Conservation (phyloP, 2,113 vertebrate genomes). For the Gambusia affinis region DNA sequence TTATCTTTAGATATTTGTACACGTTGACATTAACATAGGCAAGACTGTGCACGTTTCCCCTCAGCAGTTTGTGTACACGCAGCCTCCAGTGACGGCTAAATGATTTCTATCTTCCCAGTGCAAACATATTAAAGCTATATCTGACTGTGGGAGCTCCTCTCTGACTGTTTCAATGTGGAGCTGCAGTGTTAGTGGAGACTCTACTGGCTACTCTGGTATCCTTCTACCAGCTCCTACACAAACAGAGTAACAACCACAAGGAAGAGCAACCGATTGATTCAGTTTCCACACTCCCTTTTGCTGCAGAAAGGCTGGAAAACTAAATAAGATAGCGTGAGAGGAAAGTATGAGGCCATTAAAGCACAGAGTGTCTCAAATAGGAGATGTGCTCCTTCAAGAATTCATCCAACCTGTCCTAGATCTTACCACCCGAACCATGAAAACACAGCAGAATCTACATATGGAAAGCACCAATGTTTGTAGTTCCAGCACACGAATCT, state of each 20-base stretch:
- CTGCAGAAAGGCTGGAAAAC: slow-evolving; percentile 63
- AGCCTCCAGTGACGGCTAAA: slow-evolving; percentile 15
- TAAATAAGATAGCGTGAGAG: slow-evolving; percentile 55
- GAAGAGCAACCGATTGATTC: slow-evolving; percentile 59
- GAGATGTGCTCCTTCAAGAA: slow-evolving; percentile 3
- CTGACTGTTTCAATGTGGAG: slow-evolving; percentile 44
- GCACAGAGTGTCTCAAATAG: not conserved
- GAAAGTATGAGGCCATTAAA: slow-evolving; percentile 36
- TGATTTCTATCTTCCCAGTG: slow-evolving; percentile 56
- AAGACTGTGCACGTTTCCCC: slow-evolving; percentile 13
- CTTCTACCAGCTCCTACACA: slow-evolving; percentile 54
- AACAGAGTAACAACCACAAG: slow-evolving; percentile 55
- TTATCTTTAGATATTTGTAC: not conserved
- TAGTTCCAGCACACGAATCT: slow-evolving; percentile 28
- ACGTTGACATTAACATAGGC: slow-evolving; percentile 2
- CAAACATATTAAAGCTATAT: slow-evolving; percentile 68
- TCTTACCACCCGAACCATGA: slow-evolving; percentile 29
- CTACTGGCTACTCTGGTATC: slow-evolving; percentile 47
- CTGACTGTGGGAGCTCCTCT: slow-evolving; percentile 52
- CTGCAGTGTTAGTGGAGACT: slow-evolving; percentile 50
- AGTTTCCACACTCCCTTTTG: slow-evolving; percentile 52
- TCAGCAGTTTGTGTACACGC: slow-evolving; percentile 7
- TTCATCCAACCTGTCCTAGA: not conserved
- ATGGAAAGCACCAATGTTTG: slow-evolving; percentile 63
- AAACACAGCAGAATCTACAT: slow-evolving; percentile 42